phyloP scores from a whole-genome alignment of 1,140 invertebrate genomes.

The Parasteatoda tepidariorum region DNA sequence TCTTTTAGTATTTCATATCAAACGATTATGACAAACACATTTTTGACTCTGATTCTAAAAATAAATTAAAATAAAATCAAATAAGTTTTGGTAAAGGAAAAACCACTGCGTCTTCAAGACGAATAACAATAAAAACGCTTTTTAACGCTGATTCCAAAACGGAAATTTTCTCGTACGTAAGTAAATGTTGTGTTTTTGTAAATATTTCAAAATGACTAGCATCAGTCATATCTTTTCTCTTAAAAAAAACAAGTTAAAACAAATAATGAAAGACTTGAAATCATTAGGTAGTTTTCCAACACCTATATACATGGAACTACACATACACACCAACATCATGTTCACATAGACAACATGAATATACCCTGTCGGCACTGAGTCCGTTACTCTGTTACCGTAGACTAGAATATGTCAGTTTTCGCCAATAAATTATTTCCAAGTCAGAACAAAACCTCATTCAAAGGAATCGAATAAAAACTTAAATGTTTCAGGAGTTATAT shows the following conservation, averaged over 20 bases:
- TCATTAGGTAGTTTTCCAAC: not conserved
- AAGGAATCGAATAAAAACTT: not conserved
- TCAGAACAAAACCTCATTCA: not conserved
- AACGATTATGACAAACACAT: no score
- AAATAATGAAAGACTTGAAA: not conserved
- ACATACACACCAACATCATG: not conserved
- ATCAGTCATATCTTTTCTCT: no score
- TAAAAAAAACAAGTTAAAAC: not conserved
- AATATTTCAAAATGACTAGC: no score
- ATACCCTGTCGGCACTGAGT: not conserved
- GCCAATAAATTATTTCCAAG: not conserved
- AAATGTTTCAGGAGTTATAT: slow-evolving; percentile 13
- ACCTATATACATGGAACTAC: not conserved
- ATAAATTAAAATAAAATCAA: no score
- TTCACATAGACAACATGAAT: not conserved
- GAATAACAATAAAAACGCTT: no score
- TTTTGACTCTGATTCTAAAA: no score
- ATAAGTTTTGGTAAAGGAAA: no score
- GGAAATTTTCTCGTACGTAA: no score
- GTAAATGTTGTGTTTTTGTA: no score
- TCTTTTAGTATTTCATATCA: no score
- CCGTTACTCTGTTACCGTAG: not conserved
- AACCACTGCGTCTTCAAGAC: no score
- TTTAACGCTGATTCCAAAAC: no score
- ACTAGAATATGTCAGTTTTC: not conserved